Evolutionary conservation across 2,113 vertebrate genomes (phyloP).

Genomic region (Campylomormyrus tamandua): DNA sequence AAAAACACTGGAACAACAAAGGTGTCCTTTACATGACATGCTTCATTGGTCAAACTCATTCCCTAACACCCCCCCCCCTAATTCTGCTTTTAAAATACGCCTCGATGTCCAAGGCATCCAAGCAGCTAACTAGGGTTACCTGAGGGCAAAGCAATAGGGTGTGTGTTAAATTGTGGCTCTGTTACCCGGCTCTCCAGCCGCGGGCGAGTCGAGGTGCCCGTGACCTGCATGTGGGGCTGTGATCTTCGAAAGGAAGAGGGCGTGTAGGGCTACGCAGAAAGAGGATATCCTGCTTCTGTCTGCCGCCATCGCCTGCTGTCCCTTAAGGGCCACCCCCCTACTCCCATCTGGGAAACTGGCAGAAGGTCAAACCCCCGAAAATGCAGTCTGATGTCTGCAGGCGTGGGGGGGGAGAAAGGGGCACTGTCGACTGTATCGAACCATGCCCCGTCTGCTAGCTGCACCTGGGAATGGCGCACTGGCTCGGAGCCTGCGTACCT

Average conservation of each 20-base stretch:
- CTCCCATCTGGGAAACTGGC: conserved; percentile 56
- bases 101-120: not conserved
- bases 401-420: conserved; percentile 18
- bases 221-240: not conserved
- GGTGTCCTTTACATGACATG: not conserved
- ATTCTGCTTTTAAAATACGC: not conserved
- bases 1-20: not conserved
- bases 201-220: not conserved
- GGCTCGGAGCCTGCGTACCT: not conserved
- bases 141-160: conserved; percentile 9
- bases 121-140: conserved; percentile 29
- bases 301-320: not conserved
- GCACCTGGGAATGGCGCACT: not conserved
- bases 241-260: conserved; percentile 10
- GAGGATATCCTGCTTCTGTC: conserved; percentile 12
- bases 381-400: conserved; percentile 34
- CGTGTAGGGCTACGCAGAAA: not conserved
- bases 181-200: not conserved
- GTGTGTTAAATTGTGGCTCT: not conserved
- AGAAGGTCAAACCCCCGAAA: conserved; percentile 45
- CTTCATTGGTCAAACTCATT: not conserved
- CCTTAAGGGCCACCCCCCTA: conserved; percentile 29
- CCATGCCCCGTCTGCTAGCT: not conserved
- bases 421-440: not conserved
- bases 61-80: not conserved